Percentiles rank a stretch among this genome's conserved stretches.
Evolutionary conservation across 2,888 invertebrate genomes (phyloP).

Genomic region (Muschampia plurimacula): DNA sequence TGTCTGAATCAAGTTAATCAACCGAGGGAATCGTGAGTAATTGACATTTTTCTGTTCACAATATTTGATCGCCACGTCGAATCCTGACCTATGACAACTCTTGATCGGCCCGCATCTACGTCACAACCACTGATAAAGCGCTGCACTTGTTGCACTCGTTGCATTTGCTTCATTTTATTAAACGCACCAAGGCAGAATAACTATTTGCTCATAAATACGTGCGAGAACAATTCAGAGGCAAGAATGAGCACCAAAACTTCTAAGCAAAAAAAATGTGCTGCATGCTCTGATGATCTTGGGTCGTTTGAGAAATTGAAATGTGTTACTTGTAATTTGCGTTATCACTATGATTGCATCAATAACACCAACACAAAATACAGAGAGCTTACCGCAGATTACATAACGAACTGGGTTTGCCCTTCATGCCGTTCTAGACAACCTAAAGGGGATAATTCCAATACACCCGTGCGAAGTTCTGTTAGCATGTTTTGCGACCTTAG

Average conservation of each 20-base stretch:
- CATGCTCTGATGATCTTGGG: neutral
- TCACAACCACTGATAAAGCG: neutral
- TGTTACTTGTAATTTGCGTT: slow-evolving; percentile 23
- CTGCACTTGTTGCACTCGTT: neutral
- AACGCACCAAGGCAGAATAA: neutral
- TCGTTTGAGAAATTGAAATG: slow-evolving; percentile 27
- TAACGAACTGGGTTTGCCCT: slow-evolving; percentile 32
- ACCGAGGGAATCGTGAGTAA: no score
- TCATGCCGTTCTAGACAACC: slow-evolving; percentile 24
- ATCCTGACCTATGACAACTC: slow-evolving; percentile 1
- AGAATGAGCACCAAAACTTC: neutral
- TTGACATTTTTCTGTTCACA: no score
- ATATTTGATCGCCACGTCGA: no score
- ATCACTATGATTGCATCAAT: slow-evolving; percentile 29
- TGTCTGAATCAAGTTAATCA: no score
- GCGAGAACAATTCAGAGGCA: neutral
- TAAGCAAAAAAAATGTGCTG: slow-evolving; percentile 4
- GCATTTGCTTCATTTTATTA: neutral
- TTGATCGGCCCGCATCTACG: slow-evolving; percentile 4
- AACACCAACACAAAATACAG: slow-evolving; percentile 13
- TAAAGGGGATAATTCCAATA: slow-evolving; percentile 25
- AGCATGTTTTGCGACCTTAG: neutral
- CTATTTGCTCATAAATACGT: no score
- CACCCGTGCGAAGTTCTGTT: slow-evolving; percentile 1
- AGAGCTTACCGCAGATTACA: slow-evolving; percentile 27